Evolutionary conservation across 2,797 vertebrate genomes (phyloP).

Genomic region (Melanotaenia boesemani): DNA sequence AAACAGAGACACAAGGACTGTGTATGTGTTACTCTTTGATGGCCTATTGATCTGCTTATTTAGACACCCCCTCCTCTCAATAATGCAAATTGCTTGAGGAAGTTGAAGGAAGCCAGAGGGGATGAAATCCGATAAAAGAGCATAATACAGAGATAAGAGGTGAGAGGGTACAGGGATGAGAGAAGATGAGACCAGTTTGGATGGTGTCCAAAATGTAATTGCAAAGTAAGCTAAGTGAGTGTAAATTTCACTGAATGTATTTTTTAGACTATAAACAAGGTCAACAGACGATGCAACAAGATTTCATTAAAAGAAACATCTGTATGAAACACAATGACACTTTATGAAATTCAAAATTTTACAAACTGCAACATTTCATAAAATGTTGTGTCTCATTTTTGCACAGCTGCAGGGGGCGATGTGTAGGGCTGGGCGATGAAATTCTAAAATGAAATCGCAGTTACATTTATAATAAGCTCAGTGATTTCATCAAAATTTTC

Average conservation of each 20-base stretch:
- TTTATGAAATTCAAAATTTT: too few relatives aligned
- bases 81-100: conserved; percentile 83
- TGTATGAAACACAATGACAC: too few relatives aligned
- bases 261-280: not conserved
- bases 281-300: not conserved
- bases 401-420: too few relatives aligned
- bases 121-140: conserved; percentile 71
- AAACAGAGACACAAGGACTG: conserved; percentile 78
- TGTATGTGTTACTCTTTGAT: conserved; percentile 80
- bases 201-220: conserved; percentile 37
- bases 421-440: too few relatives aligned
- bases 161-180: conserved; percentile 28
- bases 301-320: not conserved
- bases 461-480: too few relatives aligned
- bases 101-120: conserved; percentile 83
- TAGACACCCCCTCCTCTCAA: conserved; percentile 75
- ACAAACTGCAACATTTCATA: too few relatives aligned
- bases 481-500: too few relatives aligned
- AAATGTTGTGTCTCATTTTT: too few relatives aligned
- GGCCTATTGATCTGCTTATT: conserved; percentile 89
- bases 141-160: conserved; percentile 62
- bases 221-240: conserved; percentile 18
- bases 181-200: conserved; percentile 33
- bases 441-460: too few relatives aligned
- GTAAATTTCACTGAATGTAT: not conserved